These are phyloP conservation scores for Zosterops lateralis DNA, from an alignment of 2,113 vertebrate genomes.

Conservation along the genomic window DNA sequence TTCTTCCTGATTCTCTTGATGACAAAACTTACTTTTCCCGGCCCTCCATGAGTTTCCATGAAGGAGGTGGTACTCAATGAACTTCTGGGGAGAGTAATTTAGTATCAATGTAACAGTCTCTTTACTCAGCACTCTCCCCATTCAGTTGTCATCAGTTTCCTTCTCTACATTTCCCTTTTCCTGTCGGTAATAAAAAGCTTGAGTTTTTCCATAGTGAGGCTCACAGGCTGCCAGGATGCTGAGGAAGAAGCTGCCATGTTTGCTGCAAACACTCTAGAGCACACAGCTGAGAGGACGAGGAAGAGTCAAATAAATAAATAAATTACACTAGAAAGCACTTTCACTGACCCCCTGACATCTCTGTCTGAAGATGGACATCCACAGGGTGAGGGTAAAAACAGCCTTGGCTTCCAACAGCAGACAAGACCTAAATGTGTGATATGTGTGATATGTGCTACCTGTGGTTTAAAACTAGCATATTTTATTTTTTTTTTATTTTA, in stretches of 20 bases:
- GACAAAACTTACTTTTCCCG: neutral
- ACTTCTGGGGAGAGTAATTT: neutral
- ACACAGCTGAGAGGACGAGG: neutral
- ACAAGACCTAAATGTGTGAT: neutral
- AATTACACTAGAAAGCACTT: neutral
- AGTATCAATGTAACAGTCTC: neutral
- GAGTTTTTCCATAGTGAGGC: neutral
- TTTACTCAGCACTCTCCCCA: neutral
- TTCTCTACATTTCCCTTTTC: neutral
- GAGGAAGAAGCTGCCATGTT: neutral
- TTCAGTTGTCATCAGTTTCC: neutral
- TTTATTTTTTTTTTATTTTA: neutral
- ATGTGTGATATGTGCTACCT: accelerated
- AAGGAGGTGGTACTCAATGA: accelerated
- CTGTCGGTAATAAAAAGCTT: neutral
- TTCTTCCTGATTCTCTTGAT: neutral
- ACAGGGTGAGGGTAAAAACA: neutral
- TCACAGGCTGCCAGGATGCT: neutral
- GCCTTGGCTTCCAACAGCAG: neutral
- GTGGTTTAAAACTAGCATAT: neutral
- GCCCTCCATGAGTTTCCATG: neutral
- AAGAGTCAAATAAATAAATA: neutral
- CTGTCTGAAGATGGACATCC: neutral
- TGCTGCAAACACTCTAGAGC: neutral
- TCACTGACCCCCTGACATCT: neutral